Evolutionary conservation across 2,113 vertebrate species (phyloP), one percentile per base, ranked within the genome.

Genomic region (Motacilla alba): DNA sequence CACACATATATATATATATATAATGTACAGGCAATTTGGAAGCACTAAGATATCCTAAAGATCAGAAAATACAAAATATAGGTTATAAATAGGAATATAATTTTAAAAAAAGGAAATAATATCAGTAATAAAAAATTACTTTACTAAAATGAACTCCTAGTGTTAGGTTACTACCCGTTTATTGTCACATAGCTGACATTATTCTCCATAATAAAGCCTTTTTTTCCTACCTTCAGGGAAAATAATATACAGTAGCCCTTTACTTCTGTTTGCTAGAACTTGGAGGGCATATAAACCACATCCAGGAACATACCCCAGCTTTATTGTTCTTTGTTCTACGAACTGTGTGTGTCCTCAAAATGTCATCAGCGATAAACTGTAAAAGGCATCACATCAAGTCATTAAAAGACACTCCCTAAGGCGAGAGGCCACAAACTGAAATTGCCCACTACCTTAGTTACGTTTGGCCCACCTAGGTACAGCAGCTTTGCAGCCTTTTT

Each of bases 281-380:
- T 92, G 67, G 46, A 74, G 74, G 80, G 72, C 67, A 90, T 66
- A 96, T 70, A 97, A 98, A 96, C 81, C 84, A 78, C 81, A 92
- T 90, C 82, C 74, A 91, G 77, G 79, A 95, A 96, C 97, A 97
- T 85, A 96, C 13, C 76, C 94, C 83, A 76, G 87, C 84, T 95
- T 95, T 96, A 98, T 96, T 98, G 96, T 97, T 97, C 96, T 98
- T 97, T 95, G 76, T 96, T 97, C 96, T 95, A 95, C 6, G 80
- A 95, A 97, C 94, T 97, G 86, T 87, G 96, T 73, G 93, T 97
- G 98, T 97, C 97, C 98, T 98, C 97, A 98, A 99, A 98, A 98
- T 98, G 98, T 98, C 98, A 98, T 91, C 97, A 95, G 93, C 63
- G 89, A 98, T 98, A 98, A 98, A 92, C 84, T 89, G 93, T 95